Conservation (phyloP, 2,797 vertebrate genomes). For the Enteromius treurensis region DNA sequence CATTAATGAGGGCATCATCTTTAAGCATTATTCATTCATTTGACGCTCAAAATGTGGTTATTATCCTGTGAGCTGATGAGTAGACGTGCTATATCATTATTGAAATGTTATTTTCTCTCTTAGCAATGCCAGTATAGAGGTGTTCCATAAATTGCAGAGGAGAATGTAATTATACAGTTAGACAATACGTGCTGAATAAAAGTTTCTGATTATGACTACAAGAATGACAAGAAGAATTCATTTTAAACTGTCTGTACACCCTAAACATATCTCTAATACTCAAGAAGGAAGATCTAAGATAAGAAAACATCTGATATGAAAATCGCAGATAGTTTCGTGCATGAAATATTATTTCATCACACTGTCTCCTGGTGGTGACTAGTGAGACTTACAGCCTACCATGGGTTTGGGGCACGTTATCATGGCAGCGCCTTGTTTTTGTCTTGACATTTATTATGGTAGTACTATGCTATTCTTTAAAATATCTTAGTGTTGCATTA, state of each 20-base stretch:
- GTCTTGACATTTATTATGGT: background rate
- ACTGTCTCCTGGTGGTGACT: background rate
- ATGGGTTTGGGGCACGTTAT: background rate
- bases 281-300: background rate
- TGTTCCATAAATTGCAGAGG: background rate
- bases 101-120: too few relatives aligned
- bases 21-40: background rate
- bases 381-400: background rate
- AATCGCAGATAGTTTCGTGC: background rate
- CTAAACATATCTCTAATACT: background rate
- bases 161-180: background rate
- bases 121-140: background rate
- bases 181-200: background rate
- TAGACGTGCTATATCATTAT: background rate
- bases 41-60: background rate
- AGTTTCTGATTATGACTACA: background rate
- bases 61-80: background rate
- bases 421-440: background rate
- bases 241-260: background rate
- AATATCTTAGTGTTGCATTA: background rate
- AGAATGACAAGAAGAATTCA: background rate
- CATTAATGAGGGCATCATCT: background rate
- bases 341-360: slow-evolving; percentile 5
- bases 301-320: background rate
- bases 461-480: background rate